Percentiles rank a stretch among this genome's conserved stretches.
Evolutionary conservation across 2,113 vertebrate species (phyloP).

Genomic region (Murina feae): DNA sequence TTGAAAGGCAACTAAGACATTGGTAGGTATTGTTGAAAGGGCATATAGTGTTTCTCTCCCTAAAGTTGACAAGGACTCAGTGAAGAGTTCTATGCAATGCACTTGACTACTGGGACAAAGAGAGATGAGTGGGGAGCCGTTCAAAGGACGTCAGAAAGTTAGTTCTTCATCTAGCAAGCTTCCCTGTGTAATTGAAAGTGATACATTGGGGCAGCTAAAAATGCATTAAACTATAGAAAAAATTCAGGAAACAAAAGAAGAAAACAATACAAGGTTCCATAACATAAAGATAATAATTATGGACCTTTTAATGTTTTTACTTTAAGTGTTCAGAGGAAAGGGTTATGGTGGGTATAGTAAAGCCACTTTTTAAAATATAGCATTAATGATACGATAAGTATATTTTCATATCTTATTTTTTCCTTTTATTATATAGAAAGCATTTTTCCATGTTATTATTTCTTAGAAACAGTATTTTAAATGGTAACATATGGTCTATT

Average conservation of each 20-base stretch:
- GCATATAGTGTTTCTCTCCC: background rate
- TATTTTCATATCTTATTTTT: background rate
- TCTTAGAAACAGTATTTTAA: background rate
- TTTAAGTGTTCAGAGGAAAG: background rate
- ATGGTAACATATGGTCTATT: background rate
- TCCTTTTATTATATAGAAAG: background rate
- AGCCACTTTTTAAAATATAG: background rate
- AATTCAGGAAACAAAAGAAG: conserved; percentile 11
- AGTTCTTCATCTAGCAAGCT: background rate
- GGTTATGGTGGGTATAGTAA: background rate
- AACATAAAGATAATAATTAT: background rate
- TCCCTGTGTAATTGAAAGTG: background rate
- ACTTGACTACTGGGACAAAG: background rate
- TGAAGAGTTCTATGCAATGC: background rate
- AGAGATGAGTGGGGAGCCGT: background rate
- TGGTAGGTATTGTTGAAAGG: background rate
- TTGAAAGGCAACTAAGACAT: background rate
- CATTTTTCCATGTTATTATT: background rate
- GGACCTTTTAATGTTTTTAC: background rate
- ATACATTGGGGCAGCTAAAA: background rate
- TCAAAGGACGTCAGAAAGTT: background rate
- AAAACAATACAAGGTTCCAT: background rate
- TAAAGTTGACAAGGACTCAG: background rate
- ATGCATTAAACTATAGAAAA: background rate
- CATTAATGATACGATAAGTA: background rate